Base-by-base conservation (phyloP, 2,888 invertebrate species). In the Unio pictorum region DNA sequence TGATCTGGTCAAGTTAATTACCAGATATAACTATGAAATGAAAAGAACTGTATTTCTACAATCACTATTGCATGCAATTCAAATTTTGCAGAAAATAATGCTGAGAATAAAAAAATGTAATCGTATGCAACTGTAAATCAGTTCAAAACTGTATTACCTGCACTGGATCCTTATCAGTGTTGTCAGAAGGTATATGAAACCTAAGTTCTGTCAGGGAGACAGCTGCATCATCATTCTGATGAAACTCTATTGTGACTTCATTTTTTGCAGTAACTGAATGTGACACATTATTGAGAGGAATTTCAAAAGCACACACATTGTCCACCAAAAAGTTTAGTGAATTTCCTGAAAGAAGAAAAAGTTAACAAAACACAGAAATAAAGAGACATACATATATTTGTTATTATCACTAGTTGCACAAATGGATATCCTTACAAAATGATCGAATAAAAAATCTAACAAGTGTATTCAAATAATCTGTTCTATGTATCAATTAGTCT, bases 221-320 rank as follows among this genome's bases (percentile, higher is more conserved):
- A 0, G 98, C 95, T 0, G 98, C 97, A 90, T 99, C 99, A 87
- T 99, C 99, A 91, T 99, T 99, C 74, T 95, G 97, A 92, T 98
- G 98, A 88, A 99, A 99, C 89, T 99, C 99, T 69, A 99, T 91
- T 0, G 98, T 97, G 6, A 99, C 97, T 92, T 99, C 99, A 92
- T 98, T 99, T 89, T 99, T 99, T 58, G 97, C 96, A 1, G 96
- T 95, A 11, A 94, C 95, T 85, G 98, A 97, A 85, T 98, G 97
- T 0, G 97, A 97, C 0, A 99, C 99, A 92, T 99, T 95, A 81
- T 95, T 94, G 58, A 99, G 90, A 0, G 99, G 99, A 79, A 99
- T 95, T 91, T 99, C 99, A 92, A 99, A 99, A 0, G 96, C 96
- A 20, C 95, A 94, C 62, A 86, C 84, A 55, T 84, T 84, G 67